Base-by-base conservation (phyloP, 2,888 invertebrate genomes). In the Volucella inflata region DNA sequence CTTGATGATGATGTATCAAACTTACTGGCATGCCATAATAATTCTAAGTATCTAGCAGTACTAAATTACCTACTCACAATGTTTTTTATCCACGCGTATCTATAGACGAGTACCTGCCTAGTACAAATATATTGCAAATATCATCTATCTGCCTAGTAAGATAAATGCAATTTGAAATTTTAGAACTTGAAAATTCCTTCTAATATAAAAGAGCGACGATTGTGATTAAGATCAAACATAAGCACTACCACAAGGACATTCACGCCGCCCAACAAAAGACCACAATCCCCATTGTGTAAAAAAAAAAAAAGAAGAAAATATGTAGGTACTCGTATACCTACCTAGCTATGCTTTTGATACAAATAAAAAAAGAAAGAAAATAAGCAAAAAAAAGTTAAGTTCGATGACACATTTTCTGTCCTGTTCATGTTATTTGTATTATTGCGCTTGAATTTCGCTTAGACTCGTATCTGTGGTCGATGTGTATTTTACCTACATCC, bases 381-480 rank as follows among this genome's bases (percentile, higher is more conserved):
- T 38, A 40, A 36, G n/a, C n/a, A 36, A 67, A 67, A 76, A 80
- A 80, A 71, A 70, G 72, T 67, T 72, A 85, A 85, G 85, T 85
- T 85, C 85, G 85, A 85, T 85, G 85, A 85, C 85, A 85, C 77
- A 85, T 81, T 81, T 85, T 85, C 72, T 85, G 77, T 85, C 85
- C 85, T 71, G 75, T 84, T 84, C 82, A 67, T 72, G 68, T 81
- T 85, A 77, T 81, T 81, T 85, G 76, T 78, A 79, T 79, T 79
- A 79, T 83, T 78, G 83, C 67, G 76, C 81, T 85, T 77, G 85
- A 77, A 81, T 72, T 80, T 81, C 85, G 68, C 81, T 85, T 81
- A 77, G 85, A 77, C 72, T 72, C 55, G 60, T 81, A 77, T 71
- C 71, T 76, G 68, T 80, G 81, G 80, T 76, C 84, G 80, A 80